Evolutionary conservation across 2,888 invertebrate genomes (phyloP), one percentile per base, ranked within the genome.

Genomic region (Chironomus riparius): DNA sequence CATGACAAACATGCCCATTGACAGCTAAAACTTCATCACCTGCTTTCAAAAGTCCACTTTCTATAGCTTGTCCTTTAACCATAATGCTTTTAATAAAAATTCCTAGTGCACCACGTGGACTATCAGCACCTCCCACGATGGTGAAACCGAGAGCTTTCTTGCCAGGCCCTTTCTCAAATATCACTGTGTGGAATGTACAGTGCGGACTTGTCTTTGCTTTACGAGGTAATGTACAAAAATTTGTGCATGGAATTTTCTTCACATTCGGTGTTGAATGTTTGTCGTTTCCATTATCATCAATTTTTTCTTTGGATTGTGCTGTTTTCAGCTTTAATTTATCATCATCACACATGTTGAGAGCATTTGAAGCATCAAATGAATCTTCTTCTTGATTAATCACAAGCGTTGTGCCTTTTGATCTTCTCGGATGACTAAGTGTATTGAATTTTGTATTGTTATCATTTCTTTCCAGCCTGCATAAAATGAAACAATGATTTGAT

Each of bases 101-200:
- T 68, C 94, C 94, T 81, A 94, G 88, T 78, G 91, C 91, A 77
- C 93, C 94, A 82, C 92, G 89, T 2, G 93, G 92, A 48, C 93
- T 93, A 82, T 95, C 94, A 77, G 91, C 87, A 69, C 94, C 94
- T 62, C 94, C 95, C 2, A 94, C 94, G 79, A 95, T 93, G 12
- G 93, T 94, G 82, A 95, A 95, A n/a, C 94, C 94, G 47, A 94
- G 86, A 0, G 92, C 91, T 83, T 93, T 94, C 81, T 91, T 92
- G 2, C 93, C 92, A 7, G 89, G 88, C 0, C 93, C 94, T 81
- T 94, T 94, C 81, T 92, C 90, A 80, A 91, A 89, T 6, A 90
- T 88, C 18, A 92, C 89, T 0, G 91, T 92, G 78, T 90, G 89
- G 80, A 91, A 90, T 0, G 89, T 88, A 79, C 90, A 90, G 48